A percentile compares a stretch with the other conserved stretches of the same genome.
These are phyloP conservation scores for Puma concolor DNA, from an alignment of 2,113 vertebrate species.

Conservation along the genomic window DNA sequence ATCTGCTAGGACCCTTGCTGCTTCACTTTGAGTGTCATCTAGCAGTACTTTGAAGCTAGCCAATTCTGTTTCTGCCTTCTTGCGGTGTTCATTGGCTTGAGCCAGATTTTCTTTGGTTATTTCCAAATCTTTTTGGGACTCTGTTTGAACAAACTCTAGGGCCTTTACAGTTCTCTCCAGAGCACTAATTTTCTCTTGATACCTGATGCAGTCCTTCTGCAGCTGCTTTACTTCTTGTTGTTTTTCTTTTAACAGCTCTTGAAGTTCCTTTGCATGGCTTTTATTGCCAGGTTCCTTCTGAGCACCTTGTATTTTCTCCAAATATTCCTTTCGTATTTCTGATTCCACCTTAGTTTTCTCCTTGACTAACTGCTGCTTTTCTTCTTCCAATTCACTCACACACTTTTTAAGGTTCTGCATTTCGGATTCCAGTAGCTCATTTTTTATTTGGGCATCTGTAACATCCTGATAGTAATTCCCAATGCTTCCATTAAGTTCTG, in stretches of 20 bases:
- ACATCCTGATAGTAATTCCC: constrained; percentile 97
- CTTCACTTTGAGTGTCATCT: constrained; percentile 90
- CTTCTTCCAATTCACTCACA: constrained; percentile 92
- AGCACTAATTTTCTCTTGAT: constrained; percentile 95
- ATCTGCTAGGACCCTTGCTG: constrained; percentile 88
- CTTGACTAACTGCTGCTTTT: constrained; percentile 91
- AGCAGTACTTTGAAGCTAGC: constrained; percentile 86
- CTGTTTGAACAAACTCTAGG: constrained; percentile 88
- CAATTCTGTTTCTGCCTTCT: constrained; percentile 88
- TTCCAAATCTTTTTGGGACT: constrained; percentile 89
- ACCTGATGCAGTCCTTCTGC: constrained; percentile 94
- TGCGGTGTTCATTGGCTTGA: constrained; percentile 85
- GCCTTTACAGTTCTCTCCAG: constrained; percentile 91
- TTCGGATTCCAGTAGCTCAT: constrained; percentile 87
- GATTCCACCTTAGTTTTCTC: constrained; percentile 88
- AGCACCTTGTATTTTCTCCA: constrained; percentile 91
- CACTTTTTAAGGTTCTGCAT: constrained; percentile 87
- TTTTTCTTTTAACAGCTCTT: constrained; percentile 96
- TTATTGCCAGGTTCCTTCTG: constrained; percentile 86
- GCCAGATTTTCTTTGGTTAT: constrained; percentile 80
- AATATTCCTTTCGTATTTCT: constrained; percentile 90
- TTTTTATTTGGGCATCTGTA: constrained; percentile 88
- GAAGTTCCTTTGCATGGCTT: constrained; percentile 91
- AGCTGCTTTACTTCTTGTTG: constrained; percentile 96
- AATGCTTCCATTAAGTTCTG: constrained; percentile 97